Percentiles rank a stretch among this genome's conserved stretches.
These are phyloP conservation scores for Cyphomyrus plagiostoma DNA, from an alignment of 2,113 vertebrate genomes.

Conservation along the genomic window DNA sequence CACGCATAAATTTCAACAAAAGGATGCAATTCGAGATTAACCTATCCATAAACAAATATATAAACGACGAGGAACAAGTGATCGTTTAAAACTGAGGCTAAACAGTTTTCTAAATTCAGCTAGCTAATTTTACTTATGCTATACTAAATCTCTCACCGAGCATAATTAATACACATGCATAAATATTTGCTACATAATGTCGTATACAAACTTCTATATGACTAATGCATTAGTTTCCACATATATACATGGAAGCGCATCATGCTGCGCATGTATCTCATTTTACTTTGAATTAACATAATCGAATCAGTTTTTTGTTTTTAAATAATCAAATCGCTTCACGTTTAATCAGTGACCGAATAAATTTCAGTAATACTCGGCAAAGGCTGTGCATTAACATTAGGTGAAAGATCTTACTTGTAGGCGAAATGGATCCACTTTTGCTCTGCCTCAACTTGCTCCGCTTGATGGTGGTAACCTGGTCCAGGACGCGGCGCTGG, in stretches of 20 bases:
- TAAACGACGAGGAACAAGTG: background rate
- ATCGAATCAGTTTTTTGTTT: background rate
- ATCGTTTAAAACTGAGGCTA: background rate
- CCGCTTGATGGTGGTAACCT: constrained; percentile 57
- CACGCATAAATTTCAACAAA: background rate
- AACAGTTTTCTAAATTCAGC: background rate
- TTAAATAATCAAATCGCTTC: background rate
- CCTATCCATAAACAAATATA: background rate
- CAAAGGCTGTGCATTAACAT: background rate
- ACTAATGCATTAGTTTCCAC: background rate
- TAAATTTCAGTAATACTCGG: background rate
- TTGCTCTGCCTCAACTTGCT: constrained; percentile 42
- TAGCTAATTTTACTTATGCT: background rate
- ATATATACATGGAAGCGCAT: background rate
- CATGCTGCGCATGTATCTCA: background rate
- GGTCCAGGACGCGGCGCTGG: constrained; percentile 54
- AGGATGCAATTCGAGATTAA: background rate
- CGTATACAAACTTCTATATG: background rate
- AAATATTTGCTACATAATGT: background rate
- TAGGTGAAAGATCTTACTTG: constrained; percentile 40
- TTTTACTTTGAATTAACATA: background rate
- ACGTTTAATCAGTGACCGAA: background rate
- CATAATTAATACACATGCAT: background rate
- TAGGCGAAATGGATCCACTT: constrained; percentile 26
- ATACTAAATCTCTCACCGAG: background rate